phyloP scores from a whole-genome alignment of 2,797 vertebrate species.

The Nannoperca australis region DNA sequence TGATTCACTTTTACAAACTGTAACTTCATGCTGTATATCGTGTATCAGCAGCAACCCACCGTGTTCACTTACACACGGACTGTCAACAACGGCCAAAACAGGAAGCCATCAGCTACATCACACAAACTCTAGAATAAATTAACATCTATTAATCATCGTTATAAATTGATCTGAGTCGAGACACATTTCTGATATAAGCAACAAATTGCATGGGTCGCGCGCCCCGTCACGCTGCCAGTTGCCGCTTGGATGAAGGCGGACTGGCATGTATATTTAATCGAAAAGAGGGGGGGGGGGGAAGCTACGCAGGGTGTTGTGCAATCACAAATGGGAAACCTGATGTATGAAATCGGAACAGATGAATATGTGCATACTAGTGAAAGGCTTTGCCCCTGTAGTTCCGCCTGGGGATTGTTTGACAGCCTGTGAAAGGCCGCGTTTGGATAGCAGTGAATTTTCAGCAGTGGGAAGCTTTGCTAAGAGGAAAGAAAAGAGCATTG shows the following conservation, averaged over 20 bases:
- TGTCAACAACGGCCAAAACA: constrained; percentile 7
- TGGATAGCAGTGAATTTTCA: constrained; percentile 54
- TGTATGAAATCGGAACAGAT: constrained; percentile 24
- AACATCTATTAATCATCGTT: neutral
- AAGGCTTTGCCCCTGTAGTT: constrained; percentile 37
- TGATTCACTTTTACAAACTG: neutral
- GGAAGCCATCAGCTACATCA: constrained; percentile 17
- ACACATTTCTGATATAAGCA: constrained; percentile 14
- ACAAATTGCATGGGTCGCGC: constrained; percentile 42
- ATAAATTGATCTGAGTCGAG: neutral
- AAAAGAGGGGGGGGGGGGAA: neutral
- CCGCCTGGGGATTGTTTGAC: constrained; percentile 61
- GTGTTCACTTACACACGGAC: neutral
- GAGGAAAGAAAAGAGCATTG: constrained; percentile 30
- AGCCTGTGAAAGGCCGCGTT: constrained; percentile 73
- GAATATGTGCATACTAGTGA: neutral
- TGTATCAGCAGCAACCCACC: neutral
- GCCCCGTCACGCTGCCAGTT: constrained; percentile 56
- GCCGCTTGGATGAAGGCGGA: constrained; percentile 56
- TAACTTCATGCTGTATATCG: neutral
- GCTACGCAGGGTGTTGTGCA: constrained; percentile 23
- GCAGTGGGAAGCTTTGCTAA: constrained; percentile 37
- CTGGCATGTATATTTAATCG: constrained; percentile 61
- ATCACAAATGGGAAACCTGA: constrained; percentile 23
- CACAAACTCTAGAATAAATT: neutral